phyloP scores from a whole-genome alignment of 2,113 vertebrate genomes.

The Eulemur macaco region DNA sequence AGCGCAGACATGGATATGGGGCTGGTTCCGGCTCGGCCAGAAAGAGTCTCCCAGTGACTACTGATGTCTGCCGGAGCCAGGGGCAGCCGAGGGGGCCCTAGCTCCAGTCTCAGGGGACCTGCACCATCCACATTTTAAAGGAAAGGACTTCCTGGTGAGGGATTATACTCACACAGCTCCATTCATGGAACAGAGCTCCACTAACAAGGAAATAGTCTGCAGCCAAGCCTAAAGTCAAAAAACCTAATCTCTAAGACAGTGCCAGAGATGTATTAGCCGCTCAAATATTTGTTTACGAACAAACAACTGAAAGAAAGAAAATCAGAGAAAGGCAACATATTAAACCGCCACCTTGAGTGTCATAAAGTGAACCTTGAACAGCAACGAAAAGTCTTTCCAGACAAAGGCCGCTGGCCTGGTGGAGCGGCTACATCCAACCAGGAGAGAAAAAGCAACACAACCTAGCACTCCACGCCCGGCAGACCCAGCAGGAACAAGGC shows the following conservation, averaged over 20 bases:
- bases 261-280: not conserved
- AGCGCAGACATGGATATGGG: accelerated
- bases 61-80: too few relatives aligned
- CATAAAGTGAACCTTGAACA: not conserved
- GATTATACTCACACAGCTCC: not conserved
- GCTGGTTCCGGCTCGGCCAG: not conserved
- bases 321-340: not conserved
- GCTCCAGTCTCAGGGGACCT: accelerated
- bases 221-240: not conserved
- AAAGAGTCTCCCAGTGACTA: not conserved
- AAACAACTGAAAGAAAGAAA: not conserved
- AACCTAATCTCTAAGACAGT: not conserved
- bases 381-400: not conserved
- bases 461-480: not conserved
- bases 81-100: accelerated
- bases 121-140: accelerated
- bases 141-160: not conserved
- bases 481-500: not conserved
- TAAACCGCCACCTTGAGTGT: accelerated
- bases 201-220: accelerated
- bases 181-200: not conserved
- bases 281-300: not conserved
- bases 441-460: accelerated
- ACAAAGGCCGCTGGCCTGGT: accelerated
- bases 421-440: accelerated